These are phyloP conservation scores for Chionomys nivalis DNA, from an alignment of 2,113 vertebrate species.

Conservation along the genomic window DNA sequence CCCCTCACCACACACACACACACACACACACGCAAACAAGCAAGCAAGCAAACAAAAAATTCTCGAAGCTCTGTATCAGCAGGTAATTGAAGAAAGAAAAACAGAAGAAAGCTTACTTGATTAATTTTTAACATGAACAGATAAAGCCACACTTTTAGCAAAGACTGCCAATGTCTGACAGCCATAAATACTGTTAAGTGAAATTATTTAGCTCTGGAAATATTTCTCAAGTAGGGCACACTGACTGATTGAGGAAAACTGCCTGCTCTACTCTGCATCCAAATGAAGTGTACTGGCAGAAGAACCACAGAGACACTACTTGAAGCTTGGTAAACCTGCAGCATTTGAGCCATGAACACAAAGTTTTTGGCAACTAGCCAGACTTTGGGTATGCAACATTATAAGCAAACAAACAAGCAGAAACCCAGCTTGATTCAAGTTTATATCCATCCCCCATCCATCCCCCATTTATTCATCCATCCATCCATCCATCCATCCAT, in stretches of 20 bases:
- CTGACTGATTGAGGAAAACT: neutral
- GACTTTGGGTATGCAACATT: neutral
- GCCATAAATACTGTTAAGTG: constrained; percentile 42
- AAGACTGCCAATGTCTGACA: constrained; percentile 44
- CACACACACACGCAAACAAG: neutral
- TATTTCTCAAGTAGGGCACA: constrained; percentile 37
- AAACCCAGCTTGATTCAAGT: neutral
- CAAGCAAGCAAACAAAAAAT: neutral
- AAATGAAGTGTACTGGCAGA: constrained; percentile 48
- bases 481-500: neutral
- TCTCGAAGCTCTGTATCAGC: constrained; percentile 37
- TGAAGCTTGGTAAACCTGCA: neutral
- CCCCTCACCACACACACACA: too few relatives aligned
- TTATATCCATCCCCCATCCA: neutral
- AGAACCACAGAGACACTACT: neutral
- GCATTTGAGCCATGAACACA: neutral
- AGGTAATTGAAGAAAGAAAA: constrained; percentile 54
- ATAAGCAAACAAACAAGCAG: neutral
- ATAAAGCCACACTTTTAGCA: constrained; percentile 55
- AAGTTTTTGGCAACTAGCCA: neutral
- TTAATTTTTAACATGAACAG: constrained; percentile 65
- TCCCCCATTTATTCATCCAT: neutral
- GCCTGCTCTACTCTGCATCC: neutral
- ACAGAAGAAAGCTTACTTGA: neutral
- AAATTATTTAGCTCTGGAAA: constrained; percentile 50